Evolutionary conservation across 2,888 invertebrate genomes (phyloP), one percentile per base, ranked within the genome.

Genomic region (Ramazzottius varieornatus): DNA sequence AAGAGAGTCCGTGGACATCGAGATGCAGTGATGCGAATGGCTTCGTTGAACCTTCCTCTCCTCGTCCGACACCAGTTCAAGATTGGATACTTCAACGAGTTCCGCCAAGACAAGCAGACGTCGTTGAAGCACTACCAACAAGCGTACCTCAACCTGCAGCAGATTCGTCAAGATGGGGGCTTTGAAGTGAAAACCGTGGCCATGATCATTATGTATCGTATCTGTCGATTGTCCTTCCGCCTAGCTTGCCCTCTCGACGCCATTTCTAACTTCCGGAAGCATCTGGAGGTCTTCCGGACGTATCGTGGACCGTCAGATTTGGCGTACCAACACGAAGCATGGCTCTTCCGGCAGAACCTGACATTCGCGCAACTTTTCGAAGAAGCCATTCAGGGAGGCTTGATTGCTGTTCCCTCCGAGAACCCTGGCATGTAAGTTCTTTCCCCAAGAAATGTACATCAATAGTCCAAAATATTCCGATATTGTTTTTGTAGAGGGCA

Each of bases 11-110:
- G 40, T 13, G 40, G 40, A 40, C 40, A 40, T 20, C 40, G 40
- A 8, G 40, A 40, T 20, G 40, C 40, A 20, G 54, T 54, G 20
- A 54, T 54, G 54, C 54, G 54, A 24, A 54, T 54, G 54, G n/a
- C 20, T 4, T 54, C 54, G 20, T 24, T 16, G 29, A 54, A 54
- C 29, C 54, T 54, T 29, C 29, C 54, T 29, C 29, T 54, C 8
- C 54, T 54, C n/a, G 90, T 96, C 33, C 80, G 98, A 34, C 94
- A 96, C 78, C 89, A 93, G 73, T 94, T 93, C 74, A 99, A 98
- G 79, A 83, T 94, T 75, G 98, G 87, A 0, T 94, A 92, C 78
- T 83, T 92, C 65, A 87, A 88, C 73, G 98, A 98, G 78, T 77
- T 98, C 68, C 86, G 87, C 71, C 90, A 92, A 74, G 96, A 94